Conservation (phyloP, 2,797 vertebrate species). For the Macropodus opercularis region DNA sequence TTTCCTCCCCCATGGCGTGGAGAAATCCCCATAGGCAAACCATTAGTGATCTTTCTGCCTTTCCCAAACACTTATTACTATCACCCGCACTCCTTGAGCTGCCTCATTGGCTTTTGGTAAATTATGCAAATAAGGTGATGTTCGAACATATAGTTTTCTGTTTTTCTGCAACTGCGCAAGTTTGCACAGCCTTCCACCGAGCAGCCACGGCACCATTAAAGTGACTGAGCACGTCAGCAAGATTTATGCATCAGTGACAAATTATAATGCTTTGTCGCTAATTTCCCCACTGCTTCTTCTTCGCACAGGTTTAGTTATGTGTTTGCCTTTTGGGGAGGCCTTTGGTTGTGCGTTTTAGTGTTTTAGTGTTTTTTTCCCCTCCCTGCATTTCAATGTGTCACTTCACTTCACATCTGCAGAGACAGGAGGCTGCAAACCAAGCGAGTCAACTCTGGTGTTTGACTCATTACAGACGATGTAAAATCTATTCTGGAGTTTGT, state of each 20-base stretch:
- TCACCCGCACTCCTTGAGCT: constrained; percentile 96
- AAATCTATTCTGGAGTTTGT: constrained; percentile 72
- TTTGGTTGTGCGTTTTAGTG: constrained; percentile 74
- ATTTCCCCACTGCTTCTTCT: constrained; percentile 74
- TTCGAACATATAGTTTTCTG: constrained; percentile 95
- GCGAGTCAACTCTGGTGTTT: constrained; percentile 62
- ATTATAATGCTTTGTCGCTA: constrained; percentile 91
- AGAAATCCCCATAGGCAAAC: constrained; percentile 99
- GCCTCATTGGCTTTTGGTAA: constrained; percentile 99
- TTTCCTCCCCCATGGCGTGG: constrained; percentile 99
- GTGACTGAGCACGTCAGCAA: constrained; percentile 99
- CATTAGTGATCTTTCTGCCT: constrained; percentile 99
- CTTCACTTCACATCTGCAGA: constrained; percentile 75
- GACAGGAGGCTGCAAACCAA: constrained; percentile 76
- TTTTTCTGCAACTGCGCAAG: constrained; percentile 98
- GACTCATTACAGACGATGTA: constrained; percentile 67
- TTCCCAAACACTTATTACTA: constrained; percentile 99
- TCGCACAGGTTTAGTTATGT: constrained; percentile 81
- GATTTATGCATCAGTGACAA: constrained; percentile 99
- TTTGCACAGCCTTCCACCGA: constrained; percentile 96
- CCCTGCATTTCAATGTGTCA: constrained; percentile 73
- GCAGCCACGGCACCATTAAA: constrained; percentile 96
- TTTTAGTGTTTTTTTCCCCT: constrained; percentile 28
- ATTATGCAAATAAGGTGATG: constrained; percentile 99
- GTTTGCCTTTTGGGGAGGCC: constrained; percentile 82